Evolutionary conservation across 2,797 vertebrate genomes (phyloP).

Genomic region (Manis javanica): DNA sequence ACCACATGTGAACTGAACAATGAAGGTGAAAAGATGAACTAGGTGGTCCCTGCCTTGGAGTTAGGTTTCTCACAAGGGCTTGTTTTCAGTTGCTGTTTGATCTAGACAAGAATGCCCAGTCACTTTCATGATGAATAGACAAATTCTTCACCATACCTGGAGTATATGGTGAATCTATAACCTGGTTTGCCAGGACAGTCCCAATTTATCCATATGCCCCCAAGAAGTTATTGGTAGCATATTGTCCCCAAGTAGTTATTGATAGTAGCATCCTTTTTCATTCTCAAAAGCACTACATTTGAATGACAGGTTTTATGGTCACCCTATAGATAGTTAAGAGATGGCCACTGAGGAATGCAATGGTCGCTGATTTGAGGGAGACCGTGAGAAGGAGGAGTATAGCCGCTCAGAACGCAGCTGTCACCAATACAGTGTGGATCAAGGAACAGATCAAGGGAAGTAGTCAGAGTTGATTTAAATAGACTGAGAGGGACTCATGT

Average conservation of each 20-base stretch:
- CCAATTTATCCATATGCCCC: not conserved
- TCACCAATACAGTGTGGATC: not conserved
- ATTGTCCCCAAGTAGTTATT: not conserved
- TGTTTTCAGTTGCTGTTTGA: not conserved
- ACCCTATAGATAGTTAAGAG: not conserved
- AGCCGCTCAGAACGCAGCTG: not conserved
- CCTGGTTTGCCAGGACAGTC: not conserved
- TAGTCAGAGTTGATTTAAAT: not conserved
- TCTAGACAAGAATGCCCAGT: not conserved
- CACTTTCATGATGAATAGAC: constrained; percentile 35
- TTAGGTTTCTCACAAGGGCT: not conserved
- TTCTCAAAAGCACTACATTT: not conserved
- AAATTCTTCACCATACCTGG: not conserved
- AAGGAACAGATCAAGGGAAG: not conserved
- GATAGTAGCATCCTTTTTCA: not conserved
- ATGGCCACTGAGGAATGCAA: not conserved
- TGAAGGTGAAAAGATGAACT: not conserved
- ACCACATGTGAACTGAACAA: not conserved
- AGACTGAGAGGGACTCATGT: not conserved
- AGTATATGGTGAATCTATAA: not conserved
- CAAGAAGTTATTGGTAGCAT: not conserved
- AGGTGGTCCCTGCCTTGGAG: not conserved
- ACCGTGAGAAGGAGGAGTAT: not conserved
- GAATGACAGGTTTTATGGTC: not conserved
- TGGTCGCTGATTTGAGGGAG: not conserved